Evolutionary conservation across 1,140 invertebrate genomes (phyloP).

Genomic region (Bradynema listronoti): DNA sequence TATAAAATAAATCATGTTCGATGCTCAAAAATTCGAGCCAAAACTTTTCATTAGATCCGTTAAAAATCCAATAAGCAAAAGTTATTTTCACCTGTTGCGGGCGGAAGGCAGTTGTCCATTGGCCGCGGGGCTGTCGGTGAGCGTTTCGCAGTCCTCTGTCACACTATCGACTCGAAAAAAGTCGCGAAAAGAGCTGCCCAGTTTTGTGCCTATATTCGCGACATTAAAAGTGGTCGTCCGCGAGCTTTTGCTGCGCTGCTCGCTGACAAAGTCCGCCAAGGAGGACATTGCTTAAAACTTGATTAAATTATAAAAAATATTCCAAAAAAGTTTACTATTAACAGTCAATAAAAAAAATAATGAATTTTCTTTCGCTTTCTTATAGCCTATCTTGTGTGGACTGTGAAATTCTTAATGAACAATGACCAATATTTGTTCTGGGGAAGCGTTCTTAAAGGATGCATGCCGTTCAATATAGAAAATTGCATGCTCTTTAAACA

Average conservation of each 20-base stretch:
- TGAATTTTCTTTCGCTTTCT: no score
- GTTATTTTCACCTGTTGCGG: background rate
- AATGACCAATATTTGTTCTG: no score
- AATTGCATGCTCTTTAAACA: no score
- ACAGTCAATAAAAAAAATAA: no score
- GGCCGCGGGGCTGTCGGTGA: conserved; percentile 31
- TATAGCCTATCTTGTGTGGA: no score
- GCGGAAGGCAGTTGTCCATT: conserved; percentile 46
- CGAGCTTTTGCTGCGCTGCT: conserved; percentile 46
- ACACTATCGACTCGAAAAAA: conserved; percentile 40
- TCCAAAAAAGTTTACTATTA: background rate
- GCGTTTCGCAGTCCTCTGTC: conserved; percentile 40
- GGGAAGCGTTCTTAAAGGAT: no score
- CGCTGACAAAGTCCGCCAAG: conserved; percentile 55
- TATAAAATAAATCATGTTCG: no score
- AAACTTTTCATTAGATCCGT: background rate
- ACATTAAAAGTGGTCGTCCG: conserved; percentile 19
- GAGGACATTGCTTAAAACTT: conserved; percentile 40
- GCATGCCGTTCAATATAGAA: no score
- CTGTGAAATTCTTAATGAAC: no score
- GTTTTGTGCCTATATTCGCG: conserved; percentile 41
- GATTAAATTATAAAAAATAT: conserved; percentile 9
- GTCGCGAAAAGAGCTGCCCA: conserved; percentile 41
- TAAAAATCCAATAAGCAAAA: no score
- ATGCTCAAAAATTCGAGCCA: no score